Conservation (phyloP, 2,888 invertebrate genomes). For the Mechanitis messenoides region DNA sequence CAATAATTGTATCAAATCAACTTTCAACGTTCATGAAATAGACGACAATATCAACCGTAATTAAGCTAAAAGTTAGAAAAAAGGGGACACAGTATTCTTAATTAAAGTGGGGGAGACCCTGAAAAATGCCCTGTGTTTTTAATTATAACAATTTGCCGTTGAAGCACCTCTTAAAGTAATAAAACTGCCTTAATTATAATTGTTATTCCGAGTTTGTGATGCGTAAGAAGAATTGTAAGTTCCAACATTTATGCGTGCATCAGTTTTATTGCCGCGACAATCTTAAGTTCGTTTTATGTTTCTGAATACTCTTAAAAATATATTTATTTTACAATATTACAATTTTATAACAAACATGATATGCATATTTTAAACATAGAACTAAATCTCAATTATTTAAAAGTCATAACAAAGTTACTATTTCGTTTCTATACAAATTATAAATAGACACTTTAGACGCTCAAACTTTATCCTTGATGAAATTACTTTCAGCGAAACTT, state of each 20-base stretch:
- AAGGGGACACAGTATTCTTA: slow-evolving; percentile 57
- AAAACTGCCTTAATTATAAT: slow-evolving; percentile 35
- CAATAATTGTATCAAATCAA: too few species aligned
- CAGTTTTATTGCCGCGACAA: too few species aligned
- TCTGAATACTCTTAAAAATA: not conserved
- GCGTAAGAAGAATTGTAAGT: slow-evolving; percentile 12
- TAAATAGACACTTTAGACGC: slow-evolving; percentile 7
- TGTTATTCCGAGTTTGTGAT: slow-evolving; percentile 28
- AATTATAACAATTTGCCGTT: slow-evolving; percentile 50
- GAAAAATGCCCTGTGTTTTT: slow-evolving; percentile 58
- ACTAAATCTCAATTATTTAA: not conserved
- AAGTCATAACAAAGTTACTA: not conserved
- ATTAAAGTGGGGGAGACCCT: slow-evolving; percentile 53
- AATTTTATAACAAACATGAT: too few species aligned
- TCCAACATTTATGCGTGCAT: slow-evolving; percentile 1
- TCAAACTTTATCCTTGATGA: slow-evolving; percentile 21
- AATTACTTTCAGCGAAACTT: slow-evolving; percentile 29
- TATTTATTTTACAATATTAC: not conserved
- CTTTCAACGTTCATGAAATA: slow-evolving; percentile 32
- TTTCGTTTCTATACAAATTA: slow-evolving; percentile 2
- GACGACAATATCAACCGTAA: slow-evolving; percentile 59
- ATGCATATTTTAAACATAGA: too few species aligned
- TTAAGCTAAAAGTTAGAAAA: slow-evolving; percentile 56
- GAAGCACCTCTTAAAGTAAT: slow-evolving; percentile 34
- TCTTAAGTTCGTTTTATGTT: not conserved